Conservation (phyloP, 1,140 invertebrate species). For the Eumeta japonica region DNA sequence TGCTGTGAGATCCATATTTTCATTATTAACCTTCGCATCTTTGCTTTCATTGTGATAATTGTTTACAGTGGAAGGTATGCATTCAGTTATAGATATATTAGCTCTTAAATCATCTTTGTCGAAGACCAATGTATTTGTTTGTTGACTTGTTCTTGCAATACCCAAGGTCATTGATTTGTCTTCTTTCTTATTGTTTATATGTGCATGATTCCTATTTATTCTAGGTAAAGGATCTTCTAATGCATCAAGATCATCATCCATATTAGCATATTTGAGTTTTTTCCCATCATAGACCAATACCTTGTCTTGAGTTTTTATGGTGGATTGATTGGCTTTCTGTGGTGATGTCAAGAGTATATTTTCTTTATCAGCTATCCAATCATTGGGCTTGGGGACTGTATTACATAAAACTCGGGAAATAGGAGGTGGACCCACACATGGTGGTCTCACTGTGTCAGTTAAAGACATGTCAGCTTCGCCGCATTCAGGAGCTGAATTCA, state of each 20-base stretch:
- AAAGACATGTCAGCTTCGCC: conserved; percentile 41
- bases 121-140: too few species aligned
- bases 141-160: too few species aligned
- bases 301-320: too few species aligned
- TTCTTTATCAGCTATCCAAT: conserved; percentile 37
- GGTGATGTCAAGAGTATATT: conserved; percentile 41
- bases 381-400: conserved; percentile 18
- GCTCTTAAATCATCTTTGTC: too few species aligned
- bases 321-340: conserved; percentile 24
- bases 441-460: conserved; percentile 32
- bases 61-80: too few species aligned
- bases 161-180: too few species aligned
- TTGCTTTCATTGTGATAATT: too few species aligned
- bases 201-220: conserved; percentile 2
- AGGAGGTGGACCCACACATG: conserved; percentile 31
- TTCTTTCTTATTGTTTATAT: background rate
- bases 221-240: conserved; percentile 11
- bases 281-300: conserved; percentile 44
- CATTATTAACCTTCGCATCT: too few species aligned
- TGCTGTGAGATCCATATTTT: too few species aligned
- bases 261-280: conserved; percentile 27
- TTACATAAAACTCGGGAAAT: too few species aligned
- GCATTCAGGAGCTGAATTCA: too few species aligned
- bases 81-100: too few species aligned
- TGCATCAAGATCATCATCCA: conserved; percentile 7